Base-by-base conservation (phyloP, 2,797 vertebrate species). In the Oryzias sinensis region DNA sequence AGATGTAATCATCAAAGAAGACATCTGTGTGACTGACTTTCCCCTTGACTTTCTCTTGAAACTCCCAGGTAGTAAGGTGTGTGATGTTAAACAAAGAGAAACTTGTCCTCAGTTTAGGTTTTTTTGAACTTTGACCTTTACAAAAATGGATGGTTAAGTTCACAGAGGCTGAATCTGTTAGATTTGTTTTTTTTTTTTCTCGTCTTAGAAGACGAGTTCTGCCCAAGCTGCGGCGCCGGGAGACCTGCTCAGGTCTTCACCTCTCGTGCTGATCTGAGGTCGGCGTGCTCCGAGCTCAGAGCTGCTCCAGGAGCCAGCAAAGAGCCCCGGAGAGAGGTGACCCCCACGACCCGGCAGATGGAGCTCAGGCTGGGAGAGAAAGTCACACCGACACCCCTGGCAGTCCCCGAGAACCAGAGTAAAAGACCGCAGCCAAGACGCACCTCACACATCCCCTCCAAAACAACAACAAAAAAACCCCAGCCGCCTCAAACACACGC, bases 311-410 rank as follows among this genome's bases (percentile, higher is more conserved):
- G 81, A 90, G 86, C 88, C 87, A 89, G 82, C 59, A 77, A 50
- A 69, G 73, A 59, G 53, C 77, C 83, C 89, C 79, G 5, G 47
- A 20, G 85, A 88, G 88, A 79, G 74, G 57, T 84, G 88, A 91
- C 90, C 89, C 33, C 85, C 65, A 62, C 86, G 84, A 77, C 87
- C 90, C 80, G 76, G 88, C 89, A 91, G 90, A 91, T 91, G 90
- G 90, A 90, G 89, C 87, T 84, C 83, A 85, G 87, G 83, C 87
- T 87, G 88, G 88, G 82, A 81, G 88, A 87, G 87, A 90, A 90
- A 90, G 88, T 88, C 88, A 89, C 87, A 88, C 81, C 46, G 81
- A 86, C 86, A 86, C 87, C 87, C 75, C 87, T 87, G 89, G 86
- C 82, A 82, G 80, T 88, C 81, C 83, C 84, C 40, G 76, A 86